phyloP scores from a whole-genome alignment of 2,888 invertebrate genomes.

The Tetanocera ferruginea region DNA sequence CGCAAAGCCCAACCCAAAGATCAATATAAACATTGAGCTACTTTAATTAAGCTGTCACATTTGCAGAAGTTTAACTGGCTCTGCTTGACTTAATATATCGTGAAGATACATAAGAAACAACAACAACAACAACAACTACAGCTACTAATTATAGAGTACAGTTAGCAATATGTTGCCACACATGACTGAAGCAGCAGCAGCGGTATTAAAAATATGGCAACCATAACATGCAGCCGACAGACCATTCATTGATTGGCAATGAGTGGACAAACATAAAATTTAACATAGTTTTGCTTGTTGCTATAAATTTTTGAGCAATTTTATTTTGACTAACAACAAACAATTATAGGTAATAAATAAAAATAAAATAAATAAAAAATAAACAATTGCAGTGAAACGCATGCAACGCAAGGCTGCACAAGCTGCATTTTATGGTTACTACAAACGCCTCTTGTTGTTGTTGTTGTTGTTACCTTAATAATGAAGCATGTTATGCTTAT shows the following conservation, averaged over 20 bases:
- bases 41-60: conserved; percentile 38
- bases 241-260: too few species aligned
- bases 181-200: not conserved
- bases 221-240: not conserved
- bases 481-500: too few species aligned
- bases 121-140: too few species aligned
- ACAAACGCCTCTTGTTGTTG: too few species aligned
- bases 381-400: conserved; percentile 22
- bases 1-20: conserved; percentile 19
- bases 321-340: not conserved
- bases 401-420: not conserved
- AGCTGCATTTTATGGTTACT: too few species aligned
- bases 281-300: not conserved
- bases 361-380: not conserved
- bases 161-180: not conserved
- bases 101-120: not conserved
- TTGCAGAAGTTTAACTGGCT: conserved; percentile 3
- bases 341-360: conserved; percentile 22
- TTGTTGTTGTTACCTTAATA: too few species aligned
- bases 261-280: not conserved
- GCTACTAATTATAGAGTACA: conserved; percentile 17
- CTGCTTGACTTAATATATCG: not conserved
- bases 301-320: not conserved
- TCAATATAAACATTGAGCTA: conserved; percentile 4
- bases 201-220: not conserved